phyloP scores from a whole-genome alignment of 2,888 invertebrate genomes.

The Imbricaverruca yamaguchii region DNA sequence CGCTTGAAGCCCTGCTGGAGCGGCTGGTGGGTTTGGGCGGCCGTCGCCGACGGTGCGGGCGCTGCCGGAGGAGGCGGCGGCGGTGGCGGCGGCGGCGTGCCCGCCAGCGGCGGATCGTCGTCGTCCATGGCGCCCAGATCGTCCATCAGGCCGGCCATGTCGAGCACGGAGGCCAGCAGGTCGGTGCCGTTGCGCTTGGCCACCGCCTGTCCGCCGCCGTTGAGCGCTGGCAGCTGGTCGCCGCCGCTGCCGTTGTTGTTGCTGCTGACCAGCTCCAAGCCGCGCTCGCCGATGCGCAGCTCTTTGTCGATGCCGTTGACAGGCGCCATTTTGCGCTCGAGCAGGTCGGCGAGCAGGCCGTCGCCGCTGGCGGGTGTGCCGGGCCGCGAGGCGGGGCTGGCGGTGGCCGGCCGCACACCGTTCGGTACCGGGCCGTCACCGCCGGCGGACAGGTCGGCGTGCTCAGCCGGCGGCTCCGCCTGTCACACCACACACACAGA shows the following conservation, averaged over 20 bases:
- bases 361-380: conserved; percentile 32
- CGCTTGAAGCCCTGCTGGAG: conserved; percentile 21
- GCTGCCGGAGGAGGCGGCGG: conserved; percentile 18
- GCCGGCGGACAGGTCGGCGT: conserved; percentile 20
- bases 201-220: conserved; percentile 29
- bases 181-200: conserved; percentile 32
- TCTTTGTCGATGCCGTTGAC: conserved; percentile 41
- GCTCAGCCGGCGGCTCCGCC: conserved; percentile 14
- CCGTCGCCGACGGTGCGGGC: not conserved
- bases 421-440: conserved; percentile 22
- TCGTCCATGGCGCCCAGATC: conserved; percentile 21
- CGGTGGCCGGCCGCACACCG: conserved; percentile 24
- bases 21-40: not conserved
- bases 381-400: conserved; percentile 27
- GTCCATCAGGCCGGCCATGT: conserved; percentile 19
- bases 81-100: not conserved
- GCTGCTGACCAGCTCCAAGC: conserved; percentile 49
- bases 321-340: conserved; percentile 61
- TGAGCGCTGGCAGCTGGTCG: conserved; percentile 29
- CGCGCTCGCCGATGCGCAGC: conserved; percentile 52
- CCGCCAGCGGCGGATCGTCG: not conserved
- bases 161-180: conserved; percentile 19
- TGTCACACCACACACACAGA: not conserved
- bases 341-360: conserved; percentile 66
- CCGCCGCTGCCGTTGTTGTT: conserved; percentile 28